phyloP scores from a whole-genome alignment of 2,113 vertebrate genomes.

The Pseudolaguvia tuberculata region DNA sequence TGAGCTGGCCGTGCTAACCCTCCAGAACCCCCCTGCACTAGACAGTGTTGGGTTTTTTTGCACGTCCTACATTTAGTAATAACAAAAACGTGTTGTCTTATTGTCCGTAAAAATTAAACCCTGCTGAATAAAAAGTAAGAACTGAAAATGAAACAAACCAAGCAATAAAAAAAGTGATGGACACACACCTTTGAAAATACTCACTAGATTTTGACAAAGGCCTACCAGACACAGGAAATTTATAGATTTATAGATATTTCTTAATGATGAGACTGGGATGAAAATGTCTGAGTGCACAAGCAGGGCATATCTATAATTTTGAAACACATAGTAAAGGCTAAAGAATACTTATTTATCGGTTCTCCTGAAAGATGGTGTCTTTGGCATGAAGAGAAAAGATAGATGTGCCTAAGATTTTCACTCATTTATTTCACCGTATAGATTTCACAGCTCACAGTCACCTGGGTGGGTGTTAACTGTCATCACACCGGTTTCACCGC shows the following conservation, averaged over 20 bases:
- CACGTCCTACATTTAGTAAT: neutral
- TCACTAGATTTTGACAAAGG: conserved; percentile 22
- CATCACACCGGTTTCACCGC: conserved; percentile 4
- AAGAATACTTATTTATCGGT: neutral
- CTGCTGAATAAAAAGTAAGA: neutral
- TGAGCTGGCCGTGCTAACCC: no score
- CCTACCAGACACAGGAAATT: conserved; percentile 29
- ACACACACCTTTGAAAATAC: no score
- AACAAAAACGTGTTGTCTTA: neutral
- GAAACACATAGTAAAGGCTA: neutral
- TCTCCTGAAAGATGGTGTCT: conserved; percentile 4
- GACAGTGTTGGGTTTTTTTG: neutral
- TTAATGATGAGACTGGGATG: conserved; percentile 16
- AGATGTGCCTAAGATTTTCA: conserved; percentile 18
- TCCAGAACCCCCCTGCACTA: no score
- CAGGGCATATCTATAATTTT: conserved; percentile 13
- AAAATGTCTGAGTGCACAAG: neutral
- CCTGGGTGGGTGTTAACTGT: conserved; percentile 18
- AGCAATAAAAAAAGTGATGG: neutral
- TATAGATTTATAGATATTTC: conserved; percentile 32
- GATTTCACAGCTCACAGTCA: conserved; percentile 14
- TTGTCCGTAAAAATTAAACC: neutral
- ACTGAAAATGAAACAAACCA: neutral
- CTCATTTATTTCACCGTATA: conserved; percentile 19
- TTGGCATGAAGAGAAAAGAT: conserved; percentile 7